Percentiles rank a stretch among this genome's conserved stretches.
Evolutionary conservation across 2,113 vertebrate species (phyloP).

Genomic region (Stomatorhinus ivindoensis): DNA sequence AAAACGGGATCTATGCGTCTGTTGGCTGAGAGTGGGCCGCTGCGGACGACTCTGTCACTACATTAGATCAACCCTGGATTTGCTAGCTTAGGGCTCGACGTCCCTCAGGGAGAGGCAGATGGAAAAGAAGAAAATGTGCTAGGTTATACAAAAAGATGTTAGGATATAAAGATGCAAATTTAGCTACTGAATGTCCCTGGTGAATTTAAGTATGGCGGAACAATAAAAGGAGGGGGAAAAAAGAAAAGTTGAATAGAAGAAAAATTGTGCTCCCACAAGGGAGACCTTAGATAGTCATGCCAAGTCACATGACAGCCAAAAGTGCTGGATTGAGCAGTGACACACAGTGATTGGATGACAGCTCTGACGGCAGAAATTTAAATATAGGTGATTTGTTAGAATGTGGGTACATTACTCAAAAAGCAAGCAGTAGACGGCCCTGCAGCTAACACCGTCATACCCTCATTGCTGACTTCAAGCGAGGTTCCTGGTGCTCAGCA

Average conservation of each 20-base stretch:
- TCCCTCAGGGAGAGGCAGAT: background rate
- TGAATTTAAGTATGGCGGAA: background rate
- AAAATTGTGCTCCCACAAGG: background rate
- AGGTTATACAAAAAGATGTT: background rate
- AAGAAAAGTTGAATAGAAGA: background rate
- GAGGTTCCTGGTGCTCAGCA: background rate
- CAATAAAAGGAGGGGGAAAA: background rate
- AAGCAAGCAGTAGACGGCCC: background rate
- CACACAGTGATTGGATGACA: background rate
- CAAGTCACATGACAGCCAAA: background rate
- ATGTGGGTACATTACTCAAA: background rate
- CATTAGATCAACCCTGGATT: background rate
- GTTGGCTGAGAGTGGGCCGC: background rate
- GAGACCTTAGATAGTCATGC: background rate
- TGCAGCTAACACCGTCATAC: background rate
- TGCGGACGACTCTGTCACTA: background rate
- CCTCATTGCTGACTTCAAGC: background rate
- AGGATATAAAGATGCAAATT: background rate
- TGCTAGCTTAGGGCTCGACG: background rate
- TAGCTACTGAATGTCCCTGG: background rate
- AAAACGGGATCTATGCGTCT: background rate
- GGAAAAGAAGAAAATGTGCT: background rate
- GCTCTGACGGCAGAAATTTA: background rate
- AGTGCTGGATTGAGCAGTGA: background rate
- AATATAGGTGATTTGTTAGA: background rate